Percentiles rank a stretch among this genome's conserved stretches.
These are phyloP conservation scores for Neogale vison DNA, from an alignment of 2,113 vertebrate species.

Conservation along the genomic window DNA sequence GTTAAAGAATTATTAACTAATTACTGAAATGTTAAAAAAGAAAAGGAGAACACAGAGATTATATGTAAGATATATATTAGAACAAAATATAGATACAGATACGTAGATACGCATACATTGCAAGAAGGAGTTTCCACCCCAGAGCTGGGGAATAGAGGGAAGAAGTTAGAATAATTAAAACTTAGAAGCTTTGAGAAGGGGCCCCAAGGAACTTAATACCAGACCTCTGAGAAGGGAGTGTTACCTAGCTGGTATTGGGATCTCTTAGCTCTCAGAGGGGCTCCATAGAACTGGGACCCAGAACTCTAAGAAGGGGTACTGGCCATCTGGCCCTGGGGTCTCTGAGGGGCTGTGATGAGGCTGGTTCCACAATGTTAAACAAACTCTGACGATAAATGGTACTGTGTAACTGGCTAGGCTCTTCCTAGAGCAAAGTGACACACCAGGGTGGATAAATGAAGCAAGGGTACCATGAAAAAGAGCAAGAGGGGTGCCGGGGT, in stretches of 20 bases:
- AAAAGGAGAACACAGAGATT: neutral
- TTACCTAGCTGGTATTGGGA: neutral
- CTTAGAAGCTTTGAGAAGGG: neutral
- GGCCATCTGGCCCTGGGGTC: neutral
- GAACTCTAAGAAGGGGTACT: neutral
- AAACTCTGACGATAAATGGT: neutral
- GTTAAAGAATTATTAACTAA: neutral
- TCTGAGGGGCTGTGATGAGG: neutral
- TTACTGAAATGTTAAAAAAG: neutral
- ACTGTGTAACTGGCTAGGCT: neutral
- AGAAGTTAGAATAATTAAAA: neutral
- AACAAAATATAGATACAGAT: neutral
- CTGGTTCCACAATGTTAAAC: neutral
- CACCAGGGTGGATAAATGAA: neutral
- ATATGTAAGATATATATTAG: neutral
- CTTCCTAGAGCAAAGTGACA: neutral
- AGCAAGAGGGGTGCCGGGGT: neutral
- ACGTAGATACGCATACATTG: neutral
- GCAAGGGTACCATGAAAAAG: neutral
- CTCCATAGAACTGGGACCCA: too few species aligned
- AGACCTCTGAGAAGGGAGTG: neutral
- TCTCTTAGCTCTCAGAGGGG: neutral
- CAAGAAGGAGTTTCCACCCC: neutral
- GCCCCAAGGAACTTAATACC: neutral
- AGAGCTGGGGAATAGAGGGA: neutral